phyloP scores from a whole-genome alignment of 2,113 vertebrate species.

The Chrysemys picta region DNA sequence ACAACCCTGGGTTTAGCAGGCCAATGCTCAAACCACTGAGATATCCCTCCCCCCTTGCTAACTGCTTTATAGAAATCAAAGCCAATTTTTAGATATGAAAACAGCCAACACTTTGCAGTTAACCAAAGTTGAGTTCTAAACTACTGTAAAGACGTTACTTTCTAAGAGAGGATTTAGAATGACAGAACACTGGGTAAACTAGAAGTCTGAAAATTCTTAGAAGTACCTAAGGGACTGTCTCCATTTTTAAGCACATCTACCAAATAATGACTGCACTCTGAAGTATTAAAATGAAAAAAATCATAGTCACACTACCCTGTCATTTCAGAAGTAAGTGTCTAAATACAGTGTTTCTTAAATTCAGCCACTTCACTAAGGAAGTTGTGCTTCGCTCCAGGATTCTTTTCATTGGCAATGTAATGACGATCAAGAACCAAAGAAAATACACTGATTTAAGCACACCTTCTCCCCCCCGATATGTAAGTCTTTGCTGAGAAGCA shows the following conservation, averaged over 20 bases:
- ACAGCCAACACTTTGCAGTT: not conserved
- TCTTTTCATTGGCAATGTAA: constrained; percentile 65
- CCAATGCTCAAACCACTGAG: no score
- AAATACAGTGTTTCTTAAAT: constrained; percentile 23
- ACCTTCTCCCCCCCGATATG: not conserved
- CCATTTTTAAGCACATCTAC: not conserved
- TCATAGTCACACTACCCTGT: not conserved
- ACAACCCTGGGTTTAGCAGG: no score
- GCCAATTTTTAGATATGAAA: not conserved
- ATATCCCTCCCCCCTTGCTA: not conserved
- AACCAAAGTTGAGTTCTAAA: not conserved
- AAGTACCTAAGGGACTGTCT: not conserved
- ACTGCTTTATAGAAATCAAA: not conserved
- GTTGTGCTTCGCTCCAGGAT: constrained; percentile 56
- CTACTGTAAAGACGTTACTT: not conserved
- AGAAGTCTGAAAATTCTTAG: not conserved
- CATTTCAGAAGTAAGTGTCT: not conserved
- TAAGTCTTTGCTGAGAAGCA: constrained; percentile 23
- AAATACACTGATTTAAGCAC: constrained; percentile 50
- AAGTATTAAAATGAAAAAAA: not conserved
- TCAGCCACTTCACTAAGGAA: constrained; percentile 14
- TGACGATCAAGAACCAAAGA: constrained; percentile 46
- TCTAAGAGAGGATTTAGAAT: not conserved
- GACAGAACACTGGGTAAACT: not conserved
- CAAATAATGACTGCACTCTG: not conserved